Evolutionary conservation across 2,113 vertebrate genomes (phyloP).

Genomic region (Willisornis vidua): DNA sequence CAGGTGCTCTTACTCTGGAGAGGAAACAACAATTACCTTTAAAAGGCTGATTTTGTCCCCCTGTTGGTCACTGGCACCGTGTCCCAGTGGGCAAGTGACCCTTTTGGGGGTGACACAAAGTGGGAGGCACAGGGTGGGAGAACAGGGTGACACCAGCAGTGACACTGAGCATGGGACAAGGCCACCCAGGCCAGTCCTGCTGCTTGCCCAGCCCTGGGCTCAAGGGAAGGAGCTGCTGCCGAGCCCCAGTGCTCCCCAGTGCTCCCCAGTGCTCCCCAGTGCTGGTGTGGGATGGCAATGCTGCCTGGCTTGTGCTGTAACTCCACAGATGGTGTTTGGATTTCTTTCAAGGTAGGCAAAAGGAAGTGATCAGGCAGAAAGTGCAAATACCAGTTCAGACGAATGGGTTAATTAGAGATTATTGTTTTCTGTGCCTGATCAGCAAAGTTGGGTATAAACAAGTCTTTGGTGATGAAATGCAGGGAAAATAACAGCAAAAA

Average conservation of each 20-base stretch:
- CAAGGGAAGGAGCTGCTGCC: not conserved
- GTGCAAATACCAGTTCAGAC: not conserved
- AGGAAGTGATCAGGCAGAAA: not conserved
- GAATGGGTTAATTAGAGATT: not conserved
- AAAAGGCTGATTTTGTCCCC: not conserved
- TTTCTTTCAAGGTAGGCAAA: not conserved
- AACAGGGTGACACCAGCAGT: not conserved
- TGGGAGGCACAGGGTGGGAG: rapidly evolving
- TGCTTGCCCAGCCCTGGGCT: not conserved
- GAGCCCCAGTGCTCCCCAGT: not conserved
- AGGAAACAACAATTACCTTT: not conserved
- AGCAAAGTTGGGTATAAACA: not conserved
- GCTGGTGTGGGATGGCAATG: not conserved
- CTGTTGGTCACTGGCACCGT: rapidly evolving
- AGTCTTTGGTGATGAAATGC: not conserved
- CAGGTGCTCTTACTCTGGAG: not conserved
- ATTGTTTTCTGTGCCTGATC: not conserved
- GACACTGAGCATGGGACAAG: not conserved
- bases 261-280: no score
- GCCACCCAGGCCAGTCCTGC: not conserved
- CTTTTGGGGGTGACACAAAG: not conserved
- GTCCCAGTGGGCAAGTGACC: rapidly evolving
- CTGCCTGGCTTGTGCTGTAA: not conserved
- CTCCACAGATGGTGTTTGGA: not conserved
- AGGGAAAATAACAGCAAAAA: not conserved